Conservation (phyloP, 1,140 invertebrate species). For the Cydia amplana region DNA sequence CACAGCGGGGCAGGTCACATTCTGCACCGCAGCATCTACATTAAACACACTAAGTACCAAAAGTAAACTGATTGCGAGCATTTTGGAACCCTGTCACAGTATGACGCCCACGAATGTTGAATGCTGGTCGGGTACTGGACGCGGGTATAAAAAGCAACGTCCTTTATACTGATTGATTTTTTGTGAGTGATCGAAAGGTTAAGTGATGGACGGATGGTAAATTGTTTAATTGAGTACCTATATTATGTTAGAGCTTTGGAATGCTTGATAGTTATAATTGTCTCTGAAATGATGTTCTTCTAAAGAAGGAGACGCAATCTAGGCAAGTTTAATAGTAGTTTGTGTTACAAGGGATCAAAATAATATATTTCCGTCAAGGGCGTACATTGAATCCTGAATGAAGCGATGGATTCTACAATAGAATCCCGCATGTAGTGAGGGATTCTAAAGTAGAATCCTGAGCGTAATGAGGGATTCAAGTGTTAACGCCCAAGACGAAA, state of each 20-base stretch:
- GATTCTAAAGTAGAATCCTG: too few relatives aligned
- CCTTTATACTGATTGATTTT: constrained; percentile 48
- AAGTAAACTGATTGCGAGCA: constrained; percentile 44
- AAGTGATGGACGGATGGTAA: constrained; percentile 2
- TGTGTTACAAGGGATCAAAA: too few relatives aligned
- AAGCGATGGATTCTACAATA: too few relatives aligned
- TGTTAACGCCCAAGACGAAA: too few relatives aligned
- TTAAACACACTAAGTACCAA: constrained; percentile 42
- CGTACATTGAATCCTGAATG: too few relatives aligned
- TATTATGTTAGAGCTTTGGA: neutral
- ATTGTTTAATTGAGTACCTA: constrained; percentile 2
- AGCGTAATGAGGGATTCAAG: too few relatives aligned
- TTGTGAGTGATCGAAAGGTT: constrained; percentile 33
- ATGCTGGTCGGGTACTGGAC: constrained; percentile 42
- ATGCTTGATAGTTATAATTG: neutral
- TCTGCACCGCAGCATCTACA: constrained; percentile 46
- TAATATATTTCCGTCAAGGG: too few relatives aligned
- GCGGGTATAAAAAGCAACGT: constrained; percentile 41
- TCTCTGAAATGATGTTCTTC: too few relatives aligned
- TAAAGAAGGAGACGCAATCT: too few relatives aligned
- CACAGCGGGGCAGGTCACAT: constrained; percentile 52
- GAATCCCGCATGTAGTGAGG: too few relatives aligned
- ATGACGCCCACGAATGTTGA: constrained; percentile 35
- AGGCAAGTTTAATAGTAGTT: too few relatives aligned
- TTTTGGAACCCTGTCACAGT: constrained; percentile 45